Evolutionary conservation across 1,140 invertebrate genomes (phyloP), one percentile per base, ranked within the genome.

Genomic region (Aphaenogaster floridana): DNA sequence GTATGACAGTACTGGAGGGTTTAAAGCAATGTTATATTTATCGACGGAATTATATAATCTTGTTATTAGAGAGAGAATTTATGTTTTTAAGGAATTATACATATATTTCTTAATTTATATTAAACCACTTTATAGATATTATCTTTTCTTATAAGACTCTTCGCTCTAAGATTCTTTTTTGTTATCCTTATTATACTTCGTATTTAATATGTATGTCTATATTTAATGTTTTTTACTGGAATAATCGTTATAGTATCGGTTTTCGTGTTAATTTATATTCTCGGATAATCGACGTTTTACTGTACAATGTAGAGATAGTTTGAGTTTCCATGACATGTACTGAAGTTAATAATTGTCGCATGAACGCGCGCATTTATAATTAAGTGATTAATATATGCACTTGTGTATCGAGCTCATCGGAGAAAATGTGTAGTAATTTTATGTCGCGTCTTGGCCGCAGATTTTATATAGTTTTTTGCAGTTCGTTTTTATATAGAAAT

Each of bases 1-100:
- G 3, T 64, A 9, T 48, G 11, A 61, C 28, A 83, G 66, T 61
- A 72, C 68, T 74, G 54, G 13, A 84, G 54, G 42, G 17, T 84
- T 74, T 76, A 84, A 63, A 84, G 42, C 42, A 63, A 76, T 84
- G 69, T 84, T 84, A 83, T 83, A 84, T 84, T 84, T 84, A 84
- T 59, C 52, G 42, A 83, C 57, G 42, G 17, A 61, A 54, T 36
- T 80, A 84, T 61, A 39, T 63, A 61, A 76, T 84, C 52, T 83
- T 74, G 54, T 76, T 84, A 50, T 61, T 76, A 84, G 54, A 74
- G 34, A 84, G 69, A 61, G 42, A 84, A 84, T 76, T 84, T 84
- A 83, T 72, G 59, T 84, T 74, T 84, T 84, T 84, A 76, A 76
- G 80, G 17, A 84, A 63, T 61, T 84, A 76, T 59, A 69, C 52